Evolutionary conservation across 1,140 invertebrate species (phyloP), one percentile per base, ranked within the genome.

Genomic region (Sarcophaga peregrina): DNA sequence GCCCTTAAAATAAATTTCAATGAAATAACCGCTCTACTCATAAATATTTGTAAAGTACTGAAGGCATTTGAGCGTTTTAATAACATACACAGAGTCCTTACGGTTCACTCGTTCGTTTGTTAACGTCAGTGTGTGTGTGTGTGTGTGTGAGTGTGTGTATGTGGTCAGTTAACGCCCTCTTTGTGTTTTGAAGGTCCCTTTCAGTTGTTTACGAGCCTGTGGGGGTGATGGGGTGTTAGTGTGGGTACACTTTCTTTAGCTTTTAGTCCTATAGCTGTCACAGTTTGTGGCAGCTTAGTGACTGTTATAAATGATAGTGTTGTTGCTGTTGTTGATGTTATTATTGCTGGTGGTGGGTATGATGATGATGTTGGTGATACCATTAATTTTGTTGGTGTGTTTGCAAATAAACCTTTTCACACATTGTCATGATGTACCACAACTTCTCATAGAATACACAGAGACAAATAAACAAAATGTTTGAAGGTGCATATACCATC

Each of bases 151-250:
- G 15, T 58, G 54, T n/a, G 13, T 7, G 8, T n/a, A 8, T 68
- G 62, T 68, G 62, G 62, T 25, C 62, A 68, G 62, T 68, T 68
- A 68, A 68, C 62, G 62, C 62, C 62, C 20, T 68, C 62, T 17
- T 3, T 8, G 8, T 68, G 62, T 68, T 68, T 20, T 20, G 8
- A 58, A 68, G 62, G 62, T 20, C n/a, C 25, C 10, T 68, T 68
- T 68, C 4, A 68, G 62, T n/a, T 9, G 17, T 68, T 6, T 8
- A 20, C 0, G 54, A 13, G 11, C n/a, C n/a, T 58, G 54, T 58
- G 2, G 15, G n/a, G 15, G 25, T 4, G n/a, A n/a, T n/a, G n/a
- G n/a, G n/a, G n/a, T n/a, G n/a, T 37, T 37, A 15, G 10, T 58
- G 54, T 58, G 6, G 54, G 54, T 1, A 1, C 25, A 37, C 4